These are phyloP conservation scores for Celastrina argiolus DNA, from an alignment of 2,888 invertebrate species.

Conservation along the genomic window DNA sequence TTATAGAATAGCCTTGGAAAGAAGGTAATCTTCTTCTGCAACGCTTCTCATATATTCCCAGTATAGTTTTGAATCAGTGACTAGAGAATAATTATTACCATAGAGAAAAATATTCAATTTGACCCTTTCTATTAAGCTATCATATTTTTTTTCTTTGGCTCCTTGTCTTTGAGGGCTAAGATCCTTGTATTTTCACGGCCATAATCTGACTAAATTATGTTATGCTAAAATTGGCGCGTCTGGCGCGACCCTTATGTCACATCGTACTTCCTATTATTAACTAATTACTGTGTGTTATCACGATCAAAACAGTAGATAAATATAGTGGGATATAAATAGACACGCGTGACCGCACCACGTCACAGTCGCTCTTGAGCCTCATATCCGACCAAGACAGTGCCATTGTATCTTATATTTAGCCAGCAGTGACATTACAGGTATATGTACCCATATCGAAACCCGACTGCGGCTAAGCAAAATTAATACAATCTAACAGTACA, in stretches of 20 bases:
- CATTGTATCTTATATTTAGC: slow-evolving; percentile 74
- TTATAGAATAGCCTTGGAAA: too few relatives aligned
- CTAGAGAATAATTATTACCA: too few relatives aligned
- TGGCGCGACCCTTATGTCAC: not conserved
- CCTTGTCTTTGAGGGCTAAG: too few relatives aligned
- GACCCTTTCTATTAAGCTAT: too few relatives aligned
- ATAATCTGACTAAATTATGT: not conserved
- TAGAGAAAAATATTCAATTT: too few relatives aligned
- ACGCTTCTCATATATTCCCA: too few relatives aligned
- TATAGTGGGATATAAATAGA: slow-evolving; percentile 57
- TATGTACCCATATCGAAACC: too few relatives aligned
- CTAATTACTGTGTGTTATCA: slow-evolving; percentile 25
- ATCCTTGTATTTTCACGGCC: not conserved
- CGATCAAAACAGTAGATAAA: slow-evolving; percentile 45
- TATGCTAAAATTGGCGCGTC: not conserved
- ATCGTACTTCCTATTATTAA: slow-evolving; percentile 15
- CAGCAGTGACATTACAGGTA: slow-evolving; percentile 41
- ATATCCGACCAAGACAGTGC: slow-evolving; percentile 66
- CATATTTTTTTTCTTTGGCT: too few relatives aligned
- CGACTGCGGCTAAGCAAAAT: too few relatives aligned
- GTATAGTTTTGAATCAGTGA: too few relatives aligned
- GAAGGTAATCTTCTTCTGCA: too few relatives aligned
- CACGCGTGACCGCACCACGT: slow-evolving; percentile 59
- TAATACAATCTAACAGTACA: too few relatives aligned
- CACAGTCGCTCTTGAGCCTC: slow-evolving; percentile 63